A percentile compares a stretch with the other conserved stretches of the same genome.
These are phyloP conservation scores for Sander vitreus DNA, from an alignment of 2,113 vertebrate genomes.

Conservation along the genomic window DNA sequence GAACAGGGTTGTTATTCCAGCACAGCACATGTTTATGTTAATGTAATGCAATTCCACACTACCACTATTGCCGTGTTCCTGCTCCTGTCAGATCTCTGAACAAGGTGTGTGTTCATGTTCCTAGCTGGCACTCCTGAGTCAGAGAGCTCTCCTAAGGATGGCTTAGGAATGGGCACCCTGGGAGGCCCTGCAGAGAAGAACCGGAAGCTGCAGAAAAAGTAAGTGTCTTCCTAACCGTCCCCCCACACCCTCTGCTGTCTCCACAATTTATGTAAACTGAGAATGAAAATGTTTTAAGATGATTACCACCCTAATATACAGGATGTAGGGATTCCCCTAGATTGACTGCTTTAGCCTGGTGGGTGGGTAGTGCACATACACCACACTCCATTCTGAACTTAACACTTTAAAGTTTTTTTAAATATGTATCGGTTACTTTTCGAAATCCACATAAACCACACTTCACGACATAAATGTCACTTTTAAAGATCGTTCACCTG, in stretches of 20 bases:
- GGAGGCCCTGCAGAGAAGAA: slow-evolving; percentile 94
- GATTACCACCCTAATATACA: neutral
- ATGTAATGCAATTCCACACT: neutral
- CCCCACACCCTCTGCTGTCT: neutral
- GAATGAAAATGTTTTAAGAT: neutral
- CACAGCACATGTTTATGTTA: neutral
- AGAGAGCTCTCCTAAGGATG: slow-evolving; percentile 89
- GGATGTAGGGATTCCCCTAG: neutral
- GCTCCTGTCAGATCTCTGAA: neutral
- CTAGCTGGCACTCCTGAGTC: slow-evolving; percentile 88
- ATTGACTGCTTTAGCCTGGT: neutral
- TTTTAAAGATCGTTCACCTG: neutral
- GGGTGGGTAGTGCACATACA: too few species aligned
- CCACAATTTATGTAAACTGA: neutral
- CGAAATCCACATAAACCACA: neutral
- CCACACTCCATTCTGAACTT: too few species aligned
- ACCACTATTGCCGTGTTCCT: neutral
- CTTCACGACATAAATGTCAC: neutral
- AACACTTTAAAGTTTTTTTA: neutral
- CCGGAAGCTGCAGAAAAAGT: slow-evolving; percentile 98
- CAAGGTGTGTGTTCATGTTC: slow-evolving; percentile 18
- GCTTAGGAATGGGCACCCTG: slow-evolving; percentile 89
- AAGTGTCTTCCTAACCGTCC: slow-evolving; percentile 65
- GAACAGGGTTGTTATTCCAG: neutral
- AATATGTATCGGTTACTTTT: neutral